Percentiles rank a stretch among this genome's conserved stretches.
phyloP scores from a whole-genome alignment of 2,797 vertebrate species.

The Tragelaphus eurycerus region DNA sequence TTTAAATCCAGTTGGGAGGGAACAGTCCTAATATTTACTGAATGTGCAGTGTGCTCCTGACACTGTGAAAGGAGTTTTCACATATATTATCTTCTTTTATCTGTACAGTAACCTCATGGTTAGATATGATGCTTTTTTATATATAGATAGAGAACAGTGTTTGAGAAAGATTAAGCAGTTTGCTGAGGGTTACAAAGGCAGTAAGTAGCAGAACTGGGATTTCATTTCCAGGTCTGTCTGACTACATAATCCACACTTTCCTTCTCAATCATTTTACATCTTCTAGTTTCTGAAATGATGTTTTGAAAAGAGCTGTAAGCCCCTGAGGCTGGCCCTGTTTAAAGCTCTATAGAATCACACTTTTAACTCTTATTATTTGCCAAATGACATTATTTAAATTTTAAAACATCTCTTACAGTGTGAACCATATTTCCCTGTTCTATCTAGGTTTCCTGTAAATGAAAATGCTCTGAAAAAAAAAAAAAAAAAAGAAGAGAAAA shows the following conservation, averaged over 20 bases:
- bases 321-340: not conserved
- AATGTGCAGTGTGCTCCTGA: not conserved
- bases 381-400: constrained; percentile 46
- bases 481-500: not conserved
- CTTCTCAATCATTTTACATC: not conserved
- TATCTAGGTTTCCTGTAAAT: not conserved
- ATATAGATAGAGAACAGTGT: not conserved
- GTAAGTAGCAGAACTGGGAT: not conserved
- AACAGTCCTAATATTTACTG: not conserved
- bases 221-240: not conserved
- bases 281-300: constrained; percentile 26
- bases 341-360: constrained; percentile 20
- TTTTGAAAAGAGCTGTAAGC: constrained; percentile 24
- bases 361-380: constrained; percentile 52
- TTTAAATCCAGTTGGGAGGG: not conserved
- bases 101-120: not conserved
- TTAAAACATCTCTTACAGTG: constrained; percentile 34
- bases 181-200: not conserved
- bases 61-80: not conserved
- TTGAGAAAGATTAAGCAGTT: constrained; percentile 8
- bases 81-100: not conserved
- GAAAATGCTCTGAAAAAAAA: not conserved
- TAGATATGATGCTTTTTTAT: not conserved
- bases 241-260: not conserved
- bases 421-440: not conserved